Base-by-base conservation (phyloP, 2,113 vertebrate genomes). In the Hirundichthys speculiger region DNA sequence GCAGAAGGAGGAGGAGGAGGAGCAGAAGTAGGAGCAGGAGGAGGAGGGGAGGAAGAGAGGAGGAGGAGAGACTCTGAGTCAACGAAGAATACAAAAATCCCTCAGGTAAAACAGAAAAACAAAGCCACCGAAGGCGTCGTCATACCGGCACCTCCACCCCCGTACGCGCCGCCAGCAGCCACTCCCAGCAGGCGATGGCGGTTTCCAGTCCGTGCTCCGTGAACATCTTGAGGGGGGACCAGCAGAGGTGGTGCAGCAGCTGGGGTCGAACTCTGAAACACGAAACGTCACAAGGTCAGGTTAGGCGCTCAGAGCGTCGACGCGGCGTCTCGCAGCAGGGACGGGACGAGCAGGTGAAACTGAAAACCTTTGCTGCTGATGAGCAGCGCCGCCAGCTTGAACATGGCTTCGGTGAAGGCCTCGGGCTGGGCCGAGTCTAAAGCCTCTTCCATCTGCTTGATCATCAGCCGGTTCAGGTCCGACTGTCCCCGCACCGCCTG, bases 111-210 rank as follows among this genome's bases (percentile, higher is more conserved):
- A n/a, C n/a, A 40, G 2, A 14, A 1, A 39, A 20, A 15, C n/a
- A n/a, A 16, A 12, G 16, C 18, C n/a, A 18, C 3, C 16, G 51
- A 50, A 51, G 2, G 5, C 1, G 14, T 24, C 13, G 13, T n/a
- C 53, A 40, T 95, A 99, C 98, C 88, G 96, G 95, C 13, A 99
- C 97, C 92, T 99, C 98, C 52, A 97, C 90, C n/a, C 95, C 96
- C 0, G 91, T 91, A 47, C 96, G 95, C 54, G 95, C 97, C 2
- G 98, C 98, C 64, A 99, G 93, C 79, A 99, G 93, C 98, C 98
- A 99, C 82, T 99, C 97, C 98, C 98, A 99, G 92, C 98, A 99
- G 46, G 97, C 97, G 27, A 98, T 94, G 14, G 98, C 95, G 0
- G 96, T 95, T 77, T 99, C 96, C 95, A 99, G 97, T 84, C 97